A percentile compares a stretch with the other conserved stretches of the same genome.
Evolutionary conservation across 2,888 invertebrate species (phyloP).

Genomic region (Hedychridium roseum): DNA sequence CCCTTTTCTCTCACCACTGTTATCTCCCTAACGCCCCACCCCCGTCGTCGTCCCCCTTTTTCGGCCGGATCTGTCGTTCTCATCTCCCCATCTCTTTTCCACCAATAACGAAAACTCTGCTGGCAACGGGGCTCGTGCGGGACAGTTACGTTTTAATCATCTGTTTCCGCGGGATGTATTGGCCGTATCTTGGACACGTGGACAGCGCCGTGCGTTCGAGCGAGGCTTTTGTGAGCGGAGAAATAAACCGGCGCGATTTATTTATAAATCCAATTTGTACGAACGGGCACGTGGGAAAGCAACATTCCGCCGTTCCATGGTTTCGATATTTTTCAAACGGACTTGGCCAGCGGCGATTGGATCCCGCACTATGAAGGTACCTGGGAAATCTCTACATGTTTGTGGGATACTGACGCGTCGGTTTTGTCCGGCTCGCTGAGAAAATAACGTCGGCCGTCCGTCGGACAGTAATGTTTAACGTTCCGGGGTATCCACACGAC

Average conservation of each 20-base stretch:
- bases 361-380: no score
- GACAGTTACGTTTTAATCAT: slow-evolving; percentile 48
- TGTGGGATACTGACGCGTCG: no score
- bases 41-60: no score
- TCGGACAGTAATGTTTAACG: slow-evolving; percentile 17
- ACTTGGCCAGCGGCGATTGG: slow-evolving; percentile 17
- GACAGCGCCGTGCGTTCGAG: neutral
- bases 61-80: no score
- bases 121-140: no score
- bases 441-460: slow-evolving; percentile 13
- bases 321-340: slow-evolving; percentile 28
- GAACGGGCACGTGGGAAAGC: slow-evolving; percentile 16
- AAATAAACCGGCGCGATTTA: slow-evolving; percentile 38
- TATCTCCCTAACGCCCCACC: no score
- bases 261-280: slow-evolving; percentile 48
- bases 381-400: no score
- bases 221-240: slow-evolving; percentile 26
- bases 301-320: slow-evolving; percentile 1
- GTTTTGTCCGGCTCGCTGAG: slow-evolving; percentile 12
- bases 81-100: no score
- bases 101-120: no score
- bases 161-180: slow-evolving; percentile 34
- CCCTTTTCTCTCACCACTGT: no score
- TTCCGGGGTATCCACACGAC: no score
- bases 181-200: no score